Conservation (phyloP, 2,113 vertebrate genomes). For the Isichthys henryi region DNA sequence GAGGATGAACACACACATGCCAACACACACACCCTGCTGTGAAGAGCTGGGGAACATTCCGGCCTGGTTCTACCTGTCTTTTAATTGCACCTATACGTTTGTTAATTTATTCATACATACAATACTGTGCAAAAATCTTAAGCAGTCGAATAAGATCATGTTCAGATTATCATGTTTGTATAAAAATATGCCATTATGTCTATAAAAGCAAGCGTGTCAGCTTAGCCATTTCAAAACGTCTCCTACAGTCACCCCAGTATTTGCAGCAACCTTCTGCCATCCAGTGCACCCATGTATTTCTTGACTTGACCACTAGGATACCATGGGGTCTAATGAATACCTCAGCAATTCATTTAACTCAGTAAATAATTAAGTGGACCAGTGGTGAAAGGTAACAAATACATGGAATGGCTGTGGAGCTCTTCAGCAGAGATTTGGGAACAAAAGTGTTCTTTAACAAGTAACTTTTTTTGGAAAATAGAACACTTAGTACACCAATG, state of each 20-base stretch:
- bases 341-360: not conserved
- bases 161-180: not conserved
- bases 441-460: not conserved
- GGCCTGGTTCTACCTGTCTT: not conserved
- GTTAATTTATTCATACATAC: not conserved
- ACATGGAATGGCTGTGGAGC: not conserved
- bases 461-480: not conserved
- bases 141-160: not conserved
- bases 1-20: too few species aligned
- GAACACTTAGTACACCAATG: not conserved
- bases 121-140: not conserved
- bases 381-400: not conserved
- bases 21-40: too few species aligned
- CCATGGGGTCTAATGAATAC: not conserved
- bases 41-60: too few species aligned
- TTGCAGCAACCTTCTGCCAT: too few species aligned
- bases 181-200: not conserved
- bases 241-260: too few species aligned
- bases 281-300: not conserved
- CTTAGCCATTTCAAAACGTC: too few species aligned
- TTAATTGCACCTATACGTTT: not conserved
- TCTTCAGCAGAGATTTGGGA: not conserved
- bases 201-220: too few species aligned
- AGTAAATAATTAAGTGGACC: not conserved
- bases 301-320: too few species aligned